A percentile compares a stretch with the other conserved stretches of the same genome.
phyloP scores from a whole-genome alignment of 2,888 invertebrate species.

The Synanthedon formicaeformis region DNA sequence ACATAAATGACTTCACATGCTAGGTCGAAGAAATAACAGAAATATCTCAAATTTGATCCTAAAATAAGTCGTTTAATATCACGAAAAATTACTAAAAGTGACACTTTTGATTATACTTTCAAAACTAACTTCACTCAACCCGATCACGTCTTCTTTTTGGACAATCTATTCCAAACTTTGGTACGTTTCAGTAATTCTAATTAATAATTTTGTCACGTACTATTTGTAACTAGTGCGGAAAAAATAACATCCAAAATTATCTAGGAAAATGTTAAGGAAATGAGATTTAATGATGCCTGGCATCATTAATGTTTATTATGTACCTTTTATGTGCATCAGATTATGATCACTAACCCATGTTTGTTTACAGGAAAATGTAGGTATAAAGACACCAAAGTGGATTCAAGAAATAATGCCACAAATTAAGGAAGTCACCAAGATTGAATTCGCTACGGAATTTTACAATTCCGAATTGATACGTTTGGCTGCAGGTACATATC shows the following conservation, averaged over 20 bases:
- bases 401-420: conserved; percentile 42
- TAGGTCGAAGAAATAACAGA: no score
- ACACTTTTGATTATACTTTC: no score
- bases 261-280: no score
- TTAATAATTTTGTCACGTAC: background rate
- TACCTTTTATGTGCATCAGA: background rate
- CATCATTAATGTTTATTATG: background rate
- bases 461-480: conserved; percentile 40
- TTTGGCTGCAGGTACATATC: conserved; percentile 39
- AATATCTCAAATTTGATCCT: no score
- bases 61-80: no score
- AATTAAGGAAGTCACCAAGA: conserved; percentile 55
- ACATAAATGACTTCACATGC: no score
- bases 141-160: conserved; percentile 55
- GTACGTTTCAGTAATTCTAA: conserved; percentile 22
- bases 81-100: no score
- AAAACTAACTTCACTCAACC: conserved; percentile 43
- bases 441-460: conserved; percentile 49
- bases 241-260: no score
- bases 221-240: background rate
- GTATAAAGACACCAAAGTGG: conserved; percentile 45
- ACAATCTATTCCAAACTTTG: conserved; percentile 60
- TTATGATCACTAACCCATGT: background rate
- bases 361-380: conserved; percentile 49
- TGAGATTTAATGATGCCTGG: no score